Evolutionary conservation across 1,140 invertebrate species (phyloP).

Genomic region (Diplogasteroides magnus): DNA sequence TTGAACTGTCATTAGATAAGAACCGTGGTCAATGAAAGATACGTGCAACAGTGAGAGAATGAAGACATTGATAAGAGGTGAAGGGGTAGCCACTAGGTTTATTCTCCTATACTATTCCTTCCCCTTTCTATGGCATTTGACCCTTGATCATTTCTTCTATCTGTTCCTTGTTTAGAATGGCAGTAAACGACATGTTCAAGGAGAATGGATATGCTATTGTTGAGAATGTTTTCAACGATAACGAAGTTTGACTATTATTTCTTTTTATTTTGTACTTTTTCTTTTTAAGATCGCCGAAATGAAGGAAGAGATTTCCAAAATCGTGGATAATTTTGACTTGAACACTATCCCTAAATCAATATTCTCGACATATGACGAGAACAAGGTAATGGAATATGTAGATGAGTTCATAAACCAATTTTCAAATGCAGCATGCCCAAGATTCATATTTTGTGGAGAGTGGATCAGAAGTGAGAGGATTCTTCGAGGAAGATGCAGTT

Average conservation of each 20-base stretch:
- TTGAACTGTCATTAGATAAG: too few relatives aligned
- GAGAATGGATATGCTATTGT: neutral
- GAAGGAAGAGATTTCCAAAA: conserved; percentile 8
- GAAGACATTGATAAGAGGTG: neutral
- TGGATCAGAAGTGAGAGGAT: conserved; percentile 70
- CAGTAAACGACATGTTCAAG: neutral
- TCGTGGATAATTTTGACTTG: neutral
- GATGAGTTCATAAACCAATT: neutral
- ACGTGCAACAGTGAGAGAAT: neutral
- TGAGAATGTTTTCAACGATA: neutral
- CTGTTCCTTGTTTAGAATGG: neutral
- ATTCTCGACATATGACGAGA: conserved; percentile 2
- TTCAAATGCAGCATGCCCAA: neutral
- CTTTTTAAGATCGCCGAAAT: neutral
- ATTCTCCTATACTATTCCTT: neutral
- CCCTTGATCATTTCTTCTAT: neutral
- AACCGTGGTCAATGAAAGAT: too few relatives aligned
- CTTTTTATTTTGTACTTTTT: neutral
- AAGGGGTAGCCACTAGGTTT: neutral
- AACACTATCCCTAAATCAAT: neutral
- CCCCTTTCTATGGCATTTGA: neutral
- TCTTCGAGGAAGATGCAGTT: conserved; percentile 80
- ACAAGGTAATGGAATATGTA: conserved; percentile 2
- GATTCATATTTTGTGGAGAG: neutral
- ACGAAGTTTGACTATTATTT: neutral